phyloP scores from a whole-genome alignment of 2,797 vertebrate species.

The Sebastes trivittatus region DNA sequence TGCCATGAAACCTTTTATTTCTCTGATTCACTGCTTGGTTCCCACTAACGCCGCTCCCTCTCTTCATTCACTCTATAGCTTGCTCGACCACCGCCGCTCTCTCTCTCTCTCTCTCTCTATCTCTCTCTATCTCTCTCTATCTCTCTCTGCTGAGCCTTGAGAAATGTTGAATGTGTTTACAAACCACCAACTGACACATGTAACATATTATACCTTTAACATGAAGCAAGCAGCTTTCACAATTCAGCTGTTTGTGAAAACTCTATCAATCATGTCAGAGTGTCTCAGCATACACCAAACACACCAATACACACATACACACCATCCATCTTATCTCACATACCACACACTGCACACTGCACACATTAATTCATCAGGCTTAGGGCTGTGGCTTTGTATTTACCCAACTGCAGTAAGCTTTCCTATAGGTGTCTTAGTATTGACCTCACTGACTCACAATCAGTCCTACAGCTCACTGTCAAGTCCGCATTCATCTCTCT shows the following conservation, averaged over 20 bases:
- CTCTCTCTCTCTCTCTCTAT: no score
- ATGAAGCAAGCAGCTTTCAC: not conserved
- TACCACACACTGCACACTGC: not conserved
- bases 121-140: no score
- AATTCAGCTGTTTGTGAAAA: constrained; percentile 14
- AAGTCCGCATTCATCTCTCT: not conserved
- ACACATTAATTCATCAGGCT: constrained; percentile 25
- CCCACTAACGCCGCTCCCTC: no score
- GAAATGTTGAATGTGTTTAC: no score
- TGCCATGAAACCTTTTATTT: no score
- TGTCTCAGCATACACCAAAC: not conserved
- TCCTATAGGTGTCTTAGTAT: constrained; percentile 11
- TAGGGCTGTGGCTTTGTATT: not conserved
- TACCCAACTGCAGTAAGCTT: not conserved
- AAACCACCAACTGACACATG: no score
- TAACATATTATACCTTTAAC: no score
- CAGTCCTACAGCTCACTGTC: not conserved
- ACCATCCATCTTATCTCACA: not conserved
- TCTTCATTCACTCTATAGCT: no score
- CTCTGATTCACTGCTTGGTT: no score
- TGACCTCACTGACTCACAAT: not conserved
- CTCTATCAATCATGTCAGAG: not conserved
- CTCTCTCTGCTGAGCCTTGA: no score
- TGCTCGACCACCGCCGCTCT: no score
- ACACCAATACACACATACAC: not conserved